phyloP scores from a whole-genome alignment of 2,888 invertebrate genomes.

The Diloba caeruleocephala region DNA sequence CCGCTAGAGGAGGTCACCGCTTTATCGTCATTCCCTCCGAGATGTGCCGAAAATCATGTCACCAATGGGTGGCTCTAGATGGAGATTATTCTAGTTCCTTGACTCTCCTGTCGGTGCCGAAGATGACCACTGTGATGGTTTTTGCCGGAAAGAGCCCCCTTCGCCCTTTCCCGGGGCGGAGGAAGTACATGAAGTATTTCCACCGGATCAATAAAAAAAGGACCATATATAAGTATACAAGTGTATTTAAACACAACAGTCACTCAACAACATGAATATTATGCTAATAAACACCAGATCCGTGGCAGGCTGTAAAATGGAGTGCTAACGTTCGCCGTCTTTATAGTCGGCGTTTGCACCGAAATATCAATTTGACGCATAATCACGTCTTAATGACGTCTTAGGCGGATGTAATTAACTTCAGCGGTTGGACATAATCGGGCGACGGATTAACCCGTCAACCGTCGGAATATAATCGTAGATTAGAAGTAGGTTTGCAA shows the following conservation, averaged over 20 bases:
- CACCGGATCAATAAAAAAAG: too few species aligned
- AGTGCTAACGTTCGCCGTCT: constrained; percentile 29
- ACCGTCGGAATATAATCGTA: constrained; percentile 53
- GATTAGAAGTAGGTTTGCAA: constrained; percentile 22
- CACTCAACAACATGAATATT: constrained; percentile 20
- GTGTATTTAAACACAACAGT: neutral
- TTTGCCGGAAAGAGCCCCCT: too few species aligned
- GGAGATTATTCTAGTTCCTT: too few species aligned
- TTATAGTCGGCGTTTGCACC: constrained; percentile 36
- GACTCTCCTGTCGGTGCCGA: too few species aligned
- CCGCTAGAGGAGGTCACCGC: too few species aligned
- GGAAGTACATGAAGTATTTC: too few species aligned
- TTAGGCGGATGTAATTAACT: constrained; percentile 62
- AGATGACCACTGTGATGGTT: too few species aligned
- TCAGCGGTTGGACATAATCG: constrained; percentile 61
- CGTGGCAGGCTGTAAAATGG: constrained; percentile 30
- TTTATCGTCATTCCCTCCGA: too few species aligned
- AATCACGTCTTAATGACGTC: constrained; percentile 49
- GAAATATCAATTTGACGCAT: constrained; percentile 59
- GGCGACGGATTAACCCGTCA: constrained; percentile 60
- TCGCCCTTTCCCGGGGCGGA: too few species aligned
- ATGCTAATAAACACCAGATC: constrained; percentile 41
- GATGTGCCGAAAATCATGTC: too few species aligned
- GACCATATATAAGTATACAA: neutral
- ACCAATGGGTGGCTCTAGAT: too few species aligned